These are phyloP conservation scores for Zoanthus sansibaricus DNA, from an alignment of 92 coral and sea anemone species.

Conservation along the genomic window DNA sequence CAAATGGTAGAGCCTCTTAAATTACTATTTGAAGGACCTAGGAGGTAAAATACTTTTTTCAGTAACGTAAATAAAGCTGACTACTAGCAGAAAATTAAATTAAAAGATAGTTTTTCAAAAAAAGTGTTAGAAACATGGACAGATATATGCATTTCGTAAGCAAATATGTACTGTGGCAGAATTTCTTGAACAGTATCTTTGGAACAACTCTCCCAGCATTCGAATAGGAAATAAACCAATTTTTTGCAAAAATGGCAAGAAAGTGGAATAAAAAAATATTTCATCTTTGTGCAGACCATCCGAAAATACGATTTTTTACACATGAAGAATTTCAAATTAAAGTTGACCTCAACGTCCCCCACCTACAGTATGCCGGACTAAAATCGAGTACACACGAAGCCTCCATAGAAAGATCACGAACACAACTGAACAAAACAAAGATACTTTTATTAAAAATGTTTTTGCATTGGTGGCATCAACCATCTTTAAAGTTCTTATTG, in stretches of 20 bases:
- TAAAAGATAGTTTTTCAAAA: no score
- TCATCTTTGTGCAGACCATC: conserved; percentile 17
- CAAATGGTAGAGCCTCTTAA: no score
- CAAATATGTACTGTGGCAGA: conserved; percentile 15
- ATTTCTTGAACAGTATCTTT: conserved; percentile 20
- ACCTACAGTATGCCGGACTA: neutral
- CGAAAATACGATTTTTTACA: conserved; percentile 5
- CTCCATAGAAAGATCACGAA: neutral
- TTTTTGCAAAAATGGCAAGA: conserved; percentile 20
- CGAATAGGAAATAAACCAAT: conserved; percentile 14
- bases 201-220: conserved; percentile 9
- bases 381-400: neutral
- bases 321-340: neutral
- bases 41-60: no score
- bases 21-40: no score
- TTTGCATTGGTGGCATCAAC: neutral
- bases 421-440: neutral
- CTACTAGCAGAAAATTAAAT: no score
- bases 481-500: neutral
- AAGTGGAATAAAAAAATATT: conserved; percentile 25
- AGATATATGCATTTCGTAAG: neutral
- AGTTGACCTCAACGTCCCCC: neutral
- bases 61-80: no score
- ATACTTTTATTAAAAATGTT: neutral
- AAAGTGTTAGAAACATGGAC: neutral